Evolutionary conservation across 2,113 vertebrate genomes (phyloP), one percentile per base, ranked within the genome.

Genomic region (Cnemophilus loriae): DNA sequence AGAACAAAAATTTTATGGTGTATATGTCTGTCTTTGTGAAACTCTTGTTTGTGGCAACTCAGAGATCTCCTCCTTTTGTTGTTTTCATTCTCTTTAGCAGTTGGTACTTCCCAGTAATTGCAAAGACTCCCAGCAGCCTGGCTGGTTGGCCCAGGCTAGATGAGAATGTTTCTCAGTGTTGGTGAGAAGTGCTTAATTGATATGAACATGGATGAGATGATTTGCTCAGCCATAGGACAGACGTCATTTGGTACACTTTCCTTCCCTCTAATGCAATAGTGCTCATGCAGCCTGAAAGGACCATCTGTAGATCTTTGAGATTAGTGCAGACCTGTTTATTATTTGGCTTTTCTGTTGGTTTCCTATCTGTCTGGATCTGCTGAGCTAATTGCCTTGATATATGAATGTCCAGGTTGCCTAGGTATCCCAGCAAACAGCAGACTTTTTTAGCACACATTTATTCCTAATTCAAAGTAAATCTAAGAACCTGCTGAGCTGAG

Each of bases 241-340:
- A 95, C 7, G 13, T 96, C 79, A 86, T 90, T 93, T 81, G 69
- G 80, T 92, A 68, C 49, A 35, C 30, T 90, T 71, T 60, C 83
- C 39, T 95, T 86, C 52, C 52, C 41, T 87, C 37, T 89, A 75
- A 95, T 75, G 60, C 27, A 75, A 11, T 19, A 90, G 73, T 78
- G 91, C 30, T 89, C 84, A 87, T 89, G 73, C 73, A 81, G 78
- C 93, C 89, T 90, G 88, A 93, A 96, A 94, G 64, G 73, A 96
- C 85, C 88, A 96, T 89, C 88, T 95, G 95, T 70, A 96, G 90
- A 95, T 95, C 76, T 92, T 18, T 75, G 85, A 95, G 95, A 95
- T 97, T 96, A 97, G 50, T 75, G 44, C 46, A 87, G 83, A 68
- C 60, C 95, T 96, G 92, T 89, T 95, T 94, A 68, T 81, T 92